Conservation (phyloP, 2,797 vertebrate species). For the Eurystomus glaucurus region DNA sequence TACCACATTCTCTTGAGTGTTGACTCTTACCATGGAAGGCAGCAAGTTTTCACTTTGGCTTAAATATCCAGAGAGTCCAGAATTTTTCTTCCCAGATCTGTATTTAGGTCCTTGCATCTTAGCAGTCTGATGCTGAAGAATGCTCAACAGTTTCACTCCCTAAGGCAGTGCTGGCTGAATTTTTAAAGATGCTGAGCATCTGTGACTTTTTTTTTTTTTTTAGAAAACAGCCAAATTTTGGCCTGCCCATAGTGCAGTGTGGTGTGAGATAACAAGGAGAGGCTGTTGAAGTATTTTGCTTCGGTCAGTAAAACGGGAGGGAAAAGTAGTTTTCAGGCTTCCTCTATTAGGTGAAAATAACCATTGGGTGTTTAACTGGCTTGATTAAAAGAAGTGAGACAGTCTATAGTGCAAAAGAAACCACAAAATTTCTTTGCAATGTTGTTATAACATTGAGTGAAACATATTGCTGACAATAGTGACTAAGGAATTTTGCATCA, state of each 20-base stretch:
- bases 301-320: not conserved
- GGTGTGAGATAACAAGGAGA: slow-evolving; percentile 16
- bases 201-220: not conserved
- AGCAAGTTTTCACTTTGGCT: not conserved
- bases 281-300: slow-evolving; percentile 28
- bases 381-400: slow-evolving; percentile 32
- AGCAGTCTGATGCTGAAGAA: not conserved
- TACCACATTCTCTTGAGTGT: not conserved
- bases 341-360: slow-evolving; percentile 20
- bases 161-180: not conserved
- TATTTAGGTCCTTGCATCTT: not conserved
- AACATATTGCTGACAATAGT: not conserved
- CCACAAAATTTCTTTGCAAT: not conserved
- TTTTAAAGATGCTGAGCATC: not conserved
- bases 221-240: not conserved
- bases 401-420: not conserved
- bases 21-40: not conserved
- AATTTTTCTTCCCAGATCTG: not conserved
- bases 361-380: not conserved
- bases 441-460: not conserved
- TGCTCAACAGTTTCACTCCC: not conserved
- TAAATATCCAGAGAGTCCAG: not conserved
- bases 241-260: not conserved
- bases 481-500: not conserved
- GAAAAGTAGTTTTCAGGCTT: not conserved